Base-by-base conservation (phyloP, 2,888 invertebrate species). In the Nysson spinosus region DNA sequence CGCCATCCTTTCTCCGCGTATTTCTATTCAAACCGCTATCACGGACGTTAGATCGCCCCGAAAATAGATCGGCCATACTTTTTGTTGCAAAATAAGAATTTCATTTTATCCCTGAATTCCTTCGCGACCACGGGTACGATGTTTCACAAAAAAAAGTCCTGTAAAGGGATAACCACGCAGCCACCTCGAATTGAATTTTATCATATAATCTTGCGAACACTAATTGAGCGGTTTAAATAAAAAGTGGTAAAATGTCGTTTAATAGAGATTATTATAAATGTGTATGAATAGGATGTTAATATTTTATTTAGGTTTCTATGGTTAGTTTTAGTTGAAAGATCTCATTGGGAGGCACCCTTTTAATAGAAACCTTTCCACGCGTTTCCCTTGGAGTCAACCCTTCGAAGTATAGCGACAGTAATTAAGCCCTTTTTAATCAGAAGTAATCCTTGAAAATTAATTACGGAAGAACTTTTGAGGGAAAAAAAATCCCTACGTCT, bases 1-100 rank as follows among this genome's bases (percentile, higher is more conserved):
- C 58, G 49, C 49, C 54, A 43, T 70, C 57, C 65, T 66, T 70
- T 70, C 65, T 57, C 50, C 40, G 22, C 57, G 57, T 52, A 61
- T 54, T 61, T 69, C 58, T 67, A 62, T 71, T 66, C 51, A 62
- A 71, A 55, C 55, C 44, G 72, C 49, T 66, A 71, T 71, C 70
- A 54, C 57, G 50, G 43, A 30, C 51, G 63, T 40, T 34, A 50
- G 32, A 62, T 42, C 40, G 51, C 47, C 49, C 65, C 11, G 52
- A 61, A 51, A 61, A 70, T 39, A 58, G 71, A 65, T 70, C 46
- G 50, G 28, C 61, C 47, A 60, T 61, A 60, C 47, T 43, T 34
- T 28, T 43, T 19, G 32, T 20, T 14, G 20, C 35, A 42, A 46
- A 47, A 62, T 32, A 22, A 49, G 61, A 61, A 66, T 66, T 70